Evolutionary conservation across 1,140 invertebrate species (phyloP), one percentile per base, ranked within the genome.

Genomic region (Magallana gigas): DNA sequence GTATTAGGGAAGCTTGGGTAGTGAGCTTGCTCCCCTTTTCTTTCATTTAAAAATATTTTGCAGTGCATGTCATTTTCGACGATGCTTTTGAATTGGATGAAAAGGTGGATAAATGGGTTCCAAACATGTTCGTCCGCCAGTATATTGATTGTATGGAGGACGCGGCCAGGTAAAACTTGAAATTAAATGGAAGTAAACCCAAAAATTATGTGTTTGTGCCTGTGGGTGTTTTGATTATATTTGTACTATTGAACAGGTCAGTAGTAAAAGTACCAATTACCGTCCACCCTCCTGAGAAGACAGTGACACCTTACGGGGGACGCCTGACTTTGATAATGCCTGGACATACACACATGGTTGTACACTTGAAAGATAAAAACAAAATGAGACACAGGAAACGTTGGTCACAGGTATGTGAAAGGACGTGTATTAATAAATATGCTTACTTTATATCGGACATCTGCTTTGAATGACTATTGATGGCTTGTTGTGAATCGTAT

Each of bases 21-120:
- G 23, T 23, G 23, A 23, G 23, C 23, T 23, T 23, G 23, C 56
- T 29, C 11, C 18, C 4, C 48, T 16, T 14, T 80, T 8, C 12
- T 23, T 80, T 80, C 18, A 29, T 23, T 6, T 80, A 23, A 16
- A 23, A 0, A 16, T n/a, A 7, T 57, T 57, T 87, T 93, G 9
- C 98, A 96, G 96, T 96, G 87, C 99, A 99, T 93, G 98, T 99
- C 88, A 99, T 99, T 95, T 98, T 99, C 94, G 99, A 99, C 95
- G 99, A 99, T 94, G 98, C 98, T 18, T 97, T 99, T 89, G 97
- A 98, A 80, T 98, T 99, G 93, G 97, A 98, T 93, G 97, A 98
- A 0, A 98, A 99, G 93, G 59, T 98, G 97, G 64, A 98, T 97
- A 9, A 97, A 99, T 91, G 98, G 99, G 97, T 99, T 93, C 98